Evolutionary conservation across 2,888 invertebrate genomes (phyloP), one percentile per base, ranked within the genome.

Genomic region (Coremacera marginata): DNA sequence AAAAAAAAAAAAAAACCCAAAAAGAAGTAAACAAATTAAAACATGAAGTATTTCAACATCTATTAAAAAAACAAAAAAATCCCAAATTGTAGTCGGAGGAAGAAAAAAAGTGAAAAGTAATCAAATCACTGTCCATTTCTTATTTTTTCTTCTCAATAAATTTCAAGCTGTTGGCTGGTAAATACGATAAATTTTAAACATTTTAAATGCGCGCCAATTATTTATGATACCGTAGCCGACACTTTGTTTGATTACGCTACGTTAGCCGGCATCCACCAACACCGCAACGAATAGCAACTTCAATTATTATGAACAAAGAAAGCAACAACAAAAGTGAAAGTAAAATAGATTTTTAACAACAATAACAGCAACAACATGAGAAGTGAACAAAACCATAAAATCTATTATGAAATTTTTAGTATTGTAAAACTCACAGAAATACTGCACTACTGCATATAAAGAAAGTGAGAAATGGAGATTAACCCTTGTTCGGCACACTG

Each of bases 191-290:
- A 67, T 67, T 34, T 37, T 44, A 67, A 22, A 5, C 60, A 60
- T 60, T 37, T 67, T n/a, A 34, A 34, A 67, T 37, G 37, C 44
- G 37, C 67, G 67, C 67, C 67, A 67, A 67, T 67, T 67, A 67
- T 37, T 67, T 67, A 67, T 37, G 67, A 67, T 67, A 44, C 67
- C 67, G 44, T 31, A 67, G 67, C 67, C 37, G 67, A 67, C 67
- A 67, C 67, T 37, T 67, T 37, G 44, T 34, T 37, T 67, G 67
- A 37, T 67, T 67, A 37, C 60, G 27, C 25, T 60, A 27, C 22
- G 67, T 19, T 34, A 60, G 60, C 27, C 60, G 25, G 25, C 60
- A 27, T 60, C 27, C 27, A 11, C 44, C 11, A 27, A 60, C 25
- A 27, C 60, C 22, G 60, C 25, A 60, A 60, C 60, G 27, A 60